Conservation (phyloP, 2,888 invertebrate species). For the Pachymerium ferrugineum region DNA sequence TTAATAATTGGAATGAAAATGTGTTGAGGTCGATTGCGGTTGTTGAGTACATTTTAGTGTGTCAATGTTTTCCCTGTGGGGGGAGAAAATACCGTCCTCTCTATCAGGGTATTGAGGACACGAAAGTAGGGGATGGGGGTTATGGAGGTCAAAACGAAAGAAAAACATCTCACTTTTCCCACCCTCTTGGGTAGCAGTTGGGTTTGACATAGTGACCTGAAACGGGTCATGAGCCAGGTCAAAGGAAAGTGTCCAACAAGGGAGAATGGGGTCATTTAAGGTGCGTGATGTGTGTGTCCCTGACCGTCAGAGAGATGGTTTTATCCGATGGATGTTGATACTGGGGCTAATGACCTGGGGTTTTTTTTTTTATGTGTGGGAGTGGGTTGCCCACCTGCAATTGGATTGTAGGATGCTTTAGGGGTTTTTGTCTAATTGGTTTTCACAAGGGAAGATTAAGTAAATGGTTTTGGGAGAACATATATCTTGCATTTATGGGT, state of each 20-base stretch:
- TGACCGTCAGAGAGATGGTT: background rate
- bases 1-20: too few relatives aligned
- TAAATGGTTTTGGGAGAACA: too few relatives aligned
- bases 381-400: too few relatives aligned
- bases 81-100: background rate
- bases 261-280: background rate
- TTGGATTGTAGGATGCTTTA: too few relatives aligned
- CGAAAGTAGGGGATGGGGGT: background rate
- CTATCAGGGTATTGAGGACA: background rate
- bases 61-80: slow-evolving; percentile 8
- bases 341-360: too few relatives aligned
- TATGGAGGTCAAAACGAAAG: background rate
- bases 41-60: background rate
- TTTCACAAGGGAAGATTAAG: too few relatives aligned
- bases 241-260: background rate
- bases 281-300: background rate
- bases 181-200: background rate
- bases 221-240: background rate
- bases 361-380: too few relatives aligned
- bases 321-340: background rate
- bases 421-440: too few relatives aligned
- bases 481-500: too few relatives aligned
- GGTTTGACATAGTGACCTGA: background rate
- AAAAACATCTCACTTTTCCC: background rate
- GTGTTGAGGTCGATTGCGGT: too few relatives aligned